Evolutionary conservation across 1,140 invertebrate genomes (phyloP).

Genomic region (Ceratoteleas bidentatus): DNA sequence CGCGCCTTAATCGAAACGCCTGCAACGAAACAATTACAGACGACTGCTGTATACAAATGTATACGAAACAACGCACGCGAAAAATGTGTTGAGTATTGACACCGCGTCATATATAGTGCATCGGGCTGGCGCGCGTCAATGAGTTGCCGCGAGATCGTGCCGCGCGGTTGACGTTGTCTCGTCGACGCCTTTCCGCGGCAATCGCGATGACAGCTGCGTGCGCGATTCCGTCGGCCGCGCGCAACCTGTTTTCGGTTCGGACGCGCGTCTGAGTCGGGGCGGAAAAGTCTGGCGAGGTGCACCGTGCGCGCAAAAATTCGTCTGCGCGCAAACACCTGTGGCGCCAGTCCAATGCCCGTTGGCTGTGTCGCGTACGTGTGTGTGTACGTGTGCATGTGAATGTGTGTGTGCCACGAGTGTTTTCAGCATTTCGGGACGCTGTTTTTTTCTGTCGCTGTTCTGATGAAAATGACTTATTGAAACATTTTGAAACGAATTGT

Average conservation of each 20-base stretch:
- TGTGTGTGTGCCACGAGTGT: background rate
- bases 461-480: no score
- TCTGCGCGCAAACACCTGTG: slow-evolving; percentile 58
- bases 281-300: background rate
- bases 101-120: slow-evolving; percentile 30
- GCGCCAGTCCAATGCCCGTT: slow-evolving; percentile 40
- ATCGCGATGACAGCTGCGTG: no score
- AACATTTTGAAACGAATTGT: no score
- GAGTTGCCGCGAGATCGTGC: background rate
- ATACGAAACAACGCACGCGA: slow-evolving; percentile 22
- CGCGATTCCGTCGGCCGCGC: no score
- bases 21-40: no score
- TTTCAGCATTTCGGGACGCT: no score
- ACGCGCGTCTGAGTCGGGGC: background rate
- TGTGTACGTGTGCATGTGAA: slow-evolving; percentile 5
- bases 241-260: background rate
- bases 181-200: no score
- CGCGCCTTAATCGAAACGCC: no score
- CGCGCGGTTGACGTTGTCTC: no score
- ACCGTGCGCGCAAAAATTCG: slow-evolving; percentile 43
- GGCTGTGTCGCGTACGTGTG: slow-evolving; percentile 15
- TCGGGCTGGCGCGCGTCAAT: slow-evolving; percentile 5
- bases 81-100: slow-evolving; percentile 20
- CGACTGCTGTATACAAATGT: background rate
- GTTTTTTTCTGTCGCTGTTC: no score